Evolutionary conservation across 2,888 invertebrate genomes (phyloP).

Genomic region (Synergus laeviventris): DNA sequence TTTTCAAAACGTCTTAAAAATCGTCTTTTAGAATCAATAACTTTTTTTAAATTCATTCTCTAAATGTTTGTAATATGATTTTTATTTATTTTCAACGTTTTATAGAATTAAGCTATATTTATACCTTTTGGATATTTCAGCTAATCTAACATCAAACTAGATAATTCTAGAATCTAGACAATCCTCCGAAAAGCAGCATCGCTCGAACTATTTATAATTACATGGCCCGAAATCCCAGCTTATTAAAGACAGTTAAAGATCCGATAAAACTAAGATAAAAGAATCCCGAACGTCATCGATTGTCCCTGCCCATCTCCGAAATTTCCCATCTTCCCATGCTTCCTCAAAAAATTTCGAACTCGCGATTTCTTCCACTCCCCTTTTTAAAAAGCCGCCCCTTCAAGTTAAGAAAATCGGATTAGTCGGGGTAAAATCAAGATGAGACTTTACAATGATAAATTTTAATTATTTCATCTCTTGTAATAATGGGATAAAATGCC

Average conservation of each 20-base stretch:
- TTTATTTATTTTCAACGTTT: too few relatives aligned
- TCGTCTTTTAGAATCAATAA: too few relatives aligned
- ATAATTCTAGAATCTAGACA: not conserved
- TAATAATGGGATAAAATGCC: constrained; percentile 46
- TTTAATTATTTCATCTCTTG: constrained; percentile 17
- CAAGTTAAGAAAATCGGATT: not conserved
- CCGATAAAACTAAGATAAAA: not conserved
- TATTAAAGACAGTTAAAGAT: not conserved
- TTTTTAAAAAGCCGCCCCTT: not conserved
- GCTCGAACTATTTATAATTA: constrained; percentile 32
- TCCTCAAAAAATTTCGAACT: not conserved
- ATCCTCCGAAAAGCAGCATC: not conserved
- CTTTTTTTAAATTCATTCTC: too few relatives aligned
- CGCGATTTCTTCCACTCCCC: not conserved
- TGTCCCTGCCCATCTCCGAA: constrained; percentile 15
- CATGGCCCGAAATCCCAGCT: not conserved
- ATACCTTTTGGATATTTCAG: too few relatives aligned
- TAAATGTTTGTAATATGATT: too few relatives aligned
- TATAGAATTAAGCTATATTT: too few relatives aligned
- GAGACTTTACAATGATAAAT: not conserved
- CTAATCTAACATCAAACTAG: not conserved
- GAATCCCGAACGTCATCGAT: constrained; percentile 17
- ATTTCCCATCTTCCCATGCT: constrained; percentile 22
- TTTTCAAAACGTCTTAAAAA: too few relatives aligned
- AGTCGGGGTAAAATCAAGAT: not conserved